Conservation (phyloP, 2,888 invertebrate species). For the Chesias legatella region DNA sequence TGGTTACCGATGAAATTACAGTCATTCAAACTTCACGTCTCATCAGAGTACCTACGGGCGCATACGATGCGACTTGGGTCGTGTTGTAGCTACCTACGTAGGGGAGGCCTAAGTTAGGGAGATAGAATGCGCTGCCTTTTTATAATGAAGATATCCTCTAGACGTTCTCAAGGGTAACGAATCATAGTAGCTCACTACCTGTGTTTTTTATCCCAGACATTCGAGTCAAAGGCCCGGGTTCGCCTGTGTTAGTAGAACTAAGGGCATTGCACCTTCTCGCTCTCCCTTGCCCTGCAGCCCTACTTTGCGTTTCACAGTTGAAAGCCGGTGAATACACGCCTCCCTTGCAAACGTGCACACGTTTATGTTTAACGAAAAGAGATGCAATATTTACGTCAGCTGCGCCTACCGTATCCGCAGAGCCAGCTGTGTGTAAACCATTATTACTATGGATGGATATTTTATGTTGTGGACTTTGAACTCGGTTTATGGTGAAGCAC, state of each 20-base stretch:
- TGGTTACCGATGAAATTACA: too few species aligned
- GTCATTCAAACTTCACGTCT: too few species aligned
- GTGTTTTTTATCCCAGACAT: conserved; percentile 69
- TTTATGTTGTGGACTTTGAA: conserved; percentile 75
- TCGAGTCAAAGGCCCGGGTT: conserved; percentile 71
- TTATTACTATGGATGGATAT: conserved; percentile 58
- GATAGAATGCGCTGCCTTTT: conserved; percentile 19
- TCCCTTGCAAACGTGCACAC: conserved; percentile 55
- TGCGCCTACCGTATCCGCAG: conserved; percentile 61
- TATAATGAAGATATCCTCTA: conserved; percentile 54
- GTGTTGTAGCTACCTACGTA: too few species aligned
- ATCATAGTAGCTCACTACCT: conserved; percentile 71
- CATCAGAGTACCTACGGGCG: too few species aligned
- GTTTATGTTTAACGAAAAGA: conserved; percentile 60
- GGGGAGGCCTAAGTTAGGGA: too few species aligned
- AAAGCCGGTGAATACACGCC: conserved; percentile 53
- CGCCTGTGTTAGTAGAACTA: conserved; percentile 62
- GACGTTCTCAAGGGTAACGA: conserved; percentile 73
- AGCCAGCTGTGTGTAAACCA: conserved; percentile 66
- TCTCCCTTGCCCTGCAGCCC: conserved; percentile 79
- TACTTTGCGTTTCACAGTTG: conserved; percentile 68
- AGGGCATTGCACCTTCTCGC: conserved; percentile 77
- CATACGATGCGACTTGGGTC: too few species aligned
- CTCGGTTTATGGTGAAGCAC: conserved; percentile 68
- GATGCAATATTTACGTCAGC: conserved; percentile 61